A percentile compares a stretch with the other conserved stretches of the same genome.
phyloP scores from a whole-genome alignment of 2,113 vertebrate genomes.

The Saimiri boliviensis region DNA sequence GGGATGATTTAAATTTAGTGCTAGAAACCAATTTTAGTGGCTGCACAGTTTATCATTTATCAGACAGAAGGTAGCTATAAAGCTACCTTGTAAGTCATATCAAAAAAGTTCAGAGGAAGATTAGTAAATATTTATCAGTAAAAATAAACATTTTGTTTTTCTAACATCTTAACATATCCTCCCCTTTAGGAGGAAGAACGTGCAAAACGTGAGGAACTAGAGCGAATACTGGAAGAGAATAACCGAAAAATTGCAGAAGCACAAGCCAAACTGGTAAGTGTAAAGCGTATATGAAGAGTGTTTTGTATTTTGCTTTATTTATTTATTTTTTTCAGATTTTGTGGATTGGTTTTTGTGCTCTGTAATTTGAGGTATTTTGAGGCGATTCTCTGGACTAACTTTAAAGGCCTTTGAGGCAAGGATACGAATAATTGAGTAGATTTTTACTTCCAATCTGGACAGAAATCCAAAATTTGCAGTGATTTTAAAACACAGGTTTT shows the following conservation, averaged over 20 bases:
- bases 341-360: neutral
- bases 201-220: constrained; percentile 98
- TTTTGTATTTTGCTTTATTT: neutral
- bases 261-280: constrained; percentile 98
- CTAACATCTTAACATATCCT: constrained; percentile 95
- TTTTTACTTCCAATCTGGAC: neutral
- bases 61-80: constrained; percentile 87
- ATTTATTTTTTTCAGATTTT: neutral
- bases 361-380: neutral
- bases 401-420: neutral
- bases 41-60: constrained; percentile 86
- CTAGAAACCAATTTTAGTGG: constrained; percentile 87
- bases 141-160: constrained; percentile 82
- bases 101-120: constrained; percentile 86
- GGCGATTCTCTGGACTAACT: neutral
- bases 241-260: constrained; percentile 99
- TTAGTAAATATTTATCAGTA: constrained; percentile 82
- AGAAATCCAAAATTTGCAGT: neutral
- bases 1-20: constrained; percentile 87
- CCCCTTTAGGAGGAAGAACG: constrained; percentile 99
- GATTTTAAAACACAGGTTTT: neutral
- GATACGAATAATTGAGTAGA: neutral
- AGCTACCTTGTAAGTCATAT: constrained; percentile 88
- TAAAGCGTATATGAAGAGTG: fast-evolving
- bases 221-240: constrained; percentile 99